Base-by-base conservation (phyloP, 2,888 invertebrate species). In the Hirtodrosophila histrioides region DNA sequence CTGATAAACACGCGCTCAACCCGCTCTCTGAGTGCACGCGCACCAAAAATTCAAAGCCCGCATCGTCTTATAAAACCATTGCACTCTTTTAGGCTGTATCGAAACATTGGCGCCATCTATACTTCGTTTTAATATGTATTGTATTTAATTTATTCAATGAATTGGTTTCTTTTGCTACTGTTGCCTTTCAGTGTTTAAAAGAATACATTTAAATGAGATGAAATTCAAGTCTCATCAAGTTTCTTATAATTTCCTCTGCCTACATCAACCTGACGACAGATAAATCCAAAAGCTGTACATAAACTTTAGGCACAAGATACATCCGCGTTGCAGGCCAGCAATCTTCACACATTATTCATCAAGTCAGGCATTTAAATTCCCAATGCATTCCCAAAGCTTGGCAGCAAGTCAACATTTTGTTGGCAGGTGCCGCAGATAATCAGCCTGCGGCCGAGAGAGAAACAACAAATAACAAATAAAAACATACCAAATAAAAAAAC, bases 341-440 rank as follows among this genome's bases (percentile, higher is more conserved):
- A 50, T 12, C 29, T 49, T 45, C 39, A 35, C 24, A 45, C 39
- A 39, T 48, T 41, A 51, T 12, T 71, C 37, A 65, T 17, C 27
- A 24, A 54, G 12, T 37, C 2, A 10, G 36, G 23, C 23, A 68
- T 49, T 75, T 63, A 11, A 40, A 79, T 79, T 78, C 69, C 35
- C 10, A 39, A 36, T 62, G 50, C 80, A 68, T 53, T 9, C 36
- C 6, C 35, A 12, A 4, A 62, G 35, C 58, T 66, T 73, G 69
- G 68, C 69, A 57, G 35, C 63, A 5, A 43, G 48, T 61, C 49
- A 61, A 40, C 41, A 62, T 31, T 67, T 57, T 55, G 64, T 82
- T 81, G 81, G 78, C 78, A 77, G 71, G 65, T 71, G 74, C 58
- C 63, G 40, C 58, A 58, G 61, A 68, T 56, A 41, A 46, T 35